Percentiles rank a stretch among this genome's conserved stretches.
Evolutionary conservation across 2,797 vertebrate species (phyloP).

Genomic region (Microcaecilia unicolor): DNA sequence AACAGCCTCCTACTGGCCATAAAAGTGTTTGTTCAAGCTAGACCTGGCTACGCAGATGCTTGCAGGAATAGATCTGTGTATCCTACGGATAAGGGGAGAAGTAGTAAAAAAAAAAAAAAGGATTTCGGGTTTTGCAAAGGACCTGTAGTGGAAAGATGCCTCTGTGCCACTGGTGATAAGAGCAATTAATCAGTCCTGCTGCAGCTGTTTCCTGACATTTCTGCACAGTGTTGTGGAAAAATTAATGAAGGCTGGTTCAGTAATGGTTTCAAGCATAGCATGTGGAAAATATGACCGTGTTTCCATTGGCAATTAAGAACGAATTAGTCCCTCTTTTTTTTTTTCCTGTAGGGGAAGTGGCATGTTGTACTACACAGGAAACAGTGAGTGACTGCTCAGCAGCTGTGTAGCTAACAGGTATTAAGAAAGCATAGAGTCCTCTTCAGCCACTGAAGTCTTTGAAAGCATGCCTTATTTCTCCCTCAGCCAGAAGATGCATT

Average conservation of each 20-base stretch:
- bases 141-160: slow-evolving; percentile 22
- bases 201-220: slow-evolving; percentile 77
- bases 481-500: background rate
- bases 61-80: slow-evolving; percentile 15
- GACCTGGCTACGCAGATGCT: slow-evolving; percentile 21
- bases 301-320: slow-evolving; percentile 75
- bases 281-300: slow-evolving; percentile 77
- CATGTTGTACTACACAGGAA: slow-evolving; percentile 64
- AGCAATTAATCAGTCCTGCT: slow-evolving; percentile 58
- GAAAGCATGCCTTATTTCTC: background rate
- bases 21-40: slow-evolving; percentile 13
- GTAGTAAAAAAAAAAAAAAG: background rate
- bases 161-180: slow-evolving; percentile 38
- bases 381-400: slow-evolving; percentile 46
- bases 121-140: slow-evolving; percentile 29
- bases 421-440: slow-evolving; percentile 17
- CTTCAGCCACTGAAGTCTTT: background rate
- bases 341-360: slow-evolving; percentile 63
- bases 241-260: slow-evolving; percentile 72
- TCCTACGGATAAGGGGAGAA: slow-evolving; percentile 13
- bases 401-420: slow-evolving; percentile 44
- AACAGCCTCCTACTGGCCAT: no score
- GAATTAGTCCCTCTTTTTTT: slow-evolving; percentile 48
- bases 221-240: slow-evolving; percentile 83
- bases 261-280: slow-evolving; percentile 71